Base-by-base conservation (phyloP, 2,888 invertebrate genomes). In the Sinotaia quadrata region DNA sequence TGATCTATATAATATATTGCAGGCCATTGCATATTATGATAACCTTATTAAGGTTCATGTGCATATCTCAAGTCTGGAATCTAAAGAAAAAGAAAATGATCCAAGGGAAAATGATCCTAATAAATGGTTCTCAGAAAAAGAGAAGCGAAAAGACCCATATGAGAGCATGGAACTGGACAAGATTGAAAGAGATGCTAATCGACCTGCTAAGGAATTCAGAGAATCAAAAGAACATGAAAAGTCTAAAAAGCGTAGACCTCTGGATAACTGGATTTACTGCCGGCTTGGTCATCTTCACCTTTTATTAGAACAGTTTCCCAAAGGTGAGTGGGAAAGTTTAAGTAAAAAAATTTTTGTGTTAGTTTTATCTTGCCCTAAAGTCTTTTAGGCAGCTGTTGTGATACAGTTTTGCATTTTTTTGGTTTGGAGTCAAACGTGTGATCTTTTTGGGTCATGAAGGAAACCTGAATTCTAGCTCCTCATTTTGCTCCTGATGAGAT, bases 251-350 rank as follows among this genome's bases (percentile, higher is more conserved):
- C 56, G 44, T 15, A 54, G 24, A 24, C 63, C 63, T 7, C 52
- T 63, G n/a, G 34, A 63, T n/a, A 21, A 21, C 1, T 51, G 63
- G 88, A 95, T 97, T 2, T 97, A 94, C 89, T 95, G 96, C 85
- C 96, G 97, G 89, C 90, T 98, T 66, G 98, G 98, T 2, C 98
- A 98, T 90, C 94, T 98, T 84, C 95, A 97, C 89, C 91, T 98
- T 37, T 90, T 98, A 2, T 90, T 97, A 24, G 96, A 96, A 88
- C 96, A 98, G 86, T 97, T 94, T 90, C 91, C 93, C 36, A 97
- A 97, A 94, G 97, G 98, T 97, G 91, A 80, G 27, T 52, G 54
- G 29, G 18, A 7, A 1, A n/a, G n/a, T n/a, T n/a, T n/a, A n/a
- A n/a, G n/a, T n/a, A n/a, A n/a, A n/a, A n/a, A n/a, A n/a, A n/a